A percentile compares a stretch with the other conserved stretches of the same genome.
These are phyloP conservation scores for Bradypus variegatus DNA, from an alignment of 2,797 vertebrate genomes.

Conservation along the genomic window DNA sequence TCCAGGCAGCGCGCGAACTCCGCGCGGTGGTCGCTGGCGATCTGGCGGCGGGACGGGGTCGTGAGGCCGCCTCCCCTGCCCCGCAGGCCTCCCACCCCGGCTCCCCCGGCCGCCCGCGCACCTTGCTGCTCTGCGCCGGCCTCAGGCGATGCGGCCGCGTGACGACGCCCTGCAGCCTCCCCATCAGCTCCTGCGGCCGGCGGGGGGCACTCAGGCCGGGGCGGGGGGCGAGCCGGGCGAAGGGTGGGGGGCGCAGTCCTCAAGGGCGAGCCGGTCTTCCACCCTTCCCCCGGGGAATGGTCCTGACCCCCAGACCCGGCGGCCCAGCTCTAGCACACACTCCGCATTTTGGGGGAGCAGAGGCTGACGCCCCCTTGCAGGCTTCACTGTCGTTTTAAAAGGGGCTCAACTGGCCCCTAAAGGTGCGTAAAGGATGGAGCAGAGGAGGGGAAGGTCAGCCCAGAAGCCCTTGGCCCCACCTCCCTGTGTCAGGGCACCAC, in stretches of 20 bases:
- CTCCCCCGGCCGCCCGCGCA: neutral
- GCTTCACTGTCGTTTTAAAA: neutral
- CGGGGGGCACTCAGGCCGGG: neutral
- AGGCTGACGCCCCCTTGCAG: neutral
- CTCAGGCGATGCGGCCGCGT: slow-evolving; percentile 84
- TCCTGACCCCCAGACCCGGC: too few species aligned
- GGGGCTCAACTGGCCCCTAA: neutral
- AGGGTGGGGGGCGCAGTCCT: neutral
- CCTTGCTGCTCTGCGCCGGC: slow-evolving; percentile 90
- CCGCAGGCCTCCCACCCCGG: rapidly evolving
- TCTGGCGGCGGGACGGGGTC: slow-evolving; percentile 69
- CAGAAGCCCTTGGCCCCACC: neutral
- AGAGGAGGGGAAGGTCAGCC: neutral
- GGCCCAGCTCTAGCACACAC: neutral
- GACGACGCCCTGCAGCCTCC: slow-evolving; percentile 86
- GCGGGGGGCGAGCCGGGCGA: too few species aligned
- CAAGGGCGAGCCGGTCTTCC: neutral
- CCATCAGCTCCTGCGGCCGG: slow-evolving; percentile 86
- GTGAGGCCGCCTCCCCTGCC: neutral
- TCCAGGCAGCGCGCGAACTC: slow-evolving; percentile 90
- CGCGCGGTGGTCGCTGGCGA: slow-evolving; percentile 85
- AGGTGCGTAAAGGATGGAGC: neutral
- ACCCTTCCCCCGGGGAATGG: neutral
- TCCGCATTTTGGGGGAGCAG: rapidly evolving
- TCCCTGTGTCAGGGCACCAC: neutral